These are phyloP conservation scores for Megaustenia siamemsis DNA, from an alignment of 2,888 invertebrate genomes.

Conservation along the genomic window DNA sequence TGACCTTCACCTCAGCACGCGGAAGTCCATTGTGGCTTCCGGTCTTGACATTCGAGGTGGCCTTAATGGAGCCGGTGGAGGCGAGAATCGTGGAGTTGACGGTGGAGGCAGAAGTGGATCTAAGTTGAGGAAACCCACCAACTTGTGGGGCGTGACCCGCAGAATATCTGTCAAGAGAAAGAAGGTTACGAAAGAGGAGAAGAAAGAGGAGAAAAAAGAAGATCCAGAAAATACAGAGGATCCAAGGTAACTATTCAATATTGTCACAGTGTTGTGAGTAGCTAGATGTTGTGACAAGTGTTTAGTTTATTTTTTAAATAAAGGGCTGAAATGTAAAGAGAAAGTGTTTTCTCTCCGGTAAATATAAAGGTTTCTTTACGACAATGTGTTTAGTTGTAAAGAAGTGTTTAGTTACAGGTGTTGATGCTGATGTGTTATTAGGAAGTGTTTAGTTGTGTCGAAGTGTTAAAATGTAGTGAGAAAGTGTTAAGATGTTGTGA, in stretches of 20 bases:
- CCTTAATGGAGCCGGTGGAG: background rate
- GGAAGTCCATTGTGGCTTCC: background rate
- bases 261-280: too few relatives aligned
- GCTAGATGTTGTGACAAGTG: too few relatives aligned
- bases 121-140: constrained; percentile 49
- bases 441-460: too few relatives aligned
- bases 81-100: background rate
- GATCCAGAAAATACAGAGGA: background rate
- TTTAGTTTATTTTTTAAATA: too few relatives aligned
- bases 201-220: constrained; percentile 28
- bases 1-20: constrained; percentile 27
- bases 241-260: constrained; percentile 42
- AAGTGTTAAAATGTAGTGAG: too few relatives aligned
- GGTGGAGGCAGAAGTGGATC: constrained; percentile 18
- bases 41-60: background rate
- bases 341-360: background rate
- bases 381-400: background rate
- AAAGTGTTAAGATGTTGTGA: too few relatives aligned
- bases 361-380: background rate
- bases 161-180: constrained; percentile 50
- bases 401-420: too few relatives aligned
- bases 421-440: too few relatives aligned
- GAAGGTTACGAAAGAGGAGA: constrained; percentile 37
- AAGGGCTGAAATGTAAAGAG: too few relatives aligned
- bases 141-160: constrained; percentile 44